Evolutionary conservation across 1,140 invertebrate species (phyloP), one percentile per base, ranked within the genome.

Genomic region (Formica exsecta): DNA sequence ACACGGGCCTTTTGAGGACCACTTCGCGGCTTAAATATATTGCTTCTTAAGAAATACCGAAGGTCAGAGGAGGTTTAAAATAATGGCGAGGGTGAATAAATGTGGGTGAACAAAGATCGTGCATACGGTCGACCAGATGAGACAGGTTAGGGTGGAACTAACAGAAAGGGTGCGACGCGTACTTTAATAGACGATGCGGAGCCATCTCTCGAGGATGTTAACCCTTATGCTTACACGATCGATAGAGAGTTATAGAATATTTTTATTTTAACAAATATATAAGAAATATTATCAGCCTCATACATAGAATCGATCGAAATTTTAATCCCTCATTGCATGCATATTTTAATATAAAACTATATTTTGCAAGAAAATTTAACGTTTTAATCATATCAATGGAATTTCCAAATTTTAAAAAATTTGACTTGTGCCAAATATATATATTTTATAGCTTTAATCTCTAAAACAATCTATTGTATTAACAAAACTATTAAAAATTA

Each of bases 171-270:
- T 86, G 68, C 41, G 73, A 38, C 38, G 84, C 48, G 51, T 54
- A 44, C 41, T 70, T 32, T 9, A 74, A 36, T 51, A 38, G 32
- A 74, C 71, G 5, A 32, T 29, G 22, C 13, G 54, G 51, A 87
- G 57, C 74, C 74, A 73, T 16, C 75, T 86, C 84, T 61, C 61
- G 64, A n/a, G 87, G 85, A 88, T 75, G 25, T 77, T 74, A 86
- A 62, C 62, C 68, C 48, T 51, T 51, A 13, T 66, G 19, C 51
- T 38, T 61, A 25, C 51, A 41, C 54, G 61, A 88, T 38, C 54
- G 16, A 32, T 38, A n/a, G 32, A 22, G n/a, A 1, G 11, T 22
- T 48, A 48, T 51, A 51, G 22, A 48, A 25, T 70, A 57, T 11
- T n/a, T 73, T 51, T 19, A 51, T 51, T 57, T 74, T 54, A 9